Conservation (phyloP, 2,797 vertebrate species). For the Centropyge bicolor region DNA sequence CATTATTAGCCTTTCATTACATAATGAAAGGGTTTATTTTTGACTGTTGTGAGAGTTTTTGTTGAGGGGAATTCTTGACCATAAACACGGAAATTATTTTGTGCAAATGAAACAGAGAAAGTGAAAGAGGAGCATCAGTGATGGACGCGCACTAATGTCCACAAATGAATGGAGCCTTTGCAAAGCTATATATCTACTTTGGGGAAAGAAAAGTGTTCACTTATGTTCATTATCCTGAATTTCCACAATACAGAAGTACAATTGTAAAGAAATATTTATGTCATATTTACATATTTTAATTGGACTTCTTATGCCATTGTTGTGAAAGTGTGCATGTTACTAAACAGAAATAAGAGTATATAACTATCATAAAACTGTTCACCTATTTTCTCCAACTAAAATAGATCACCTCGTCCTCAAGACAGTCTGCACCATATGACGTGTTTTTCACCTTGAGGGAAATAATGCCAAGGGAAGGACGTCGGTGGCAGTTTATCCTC, state of each 20-base stretch:
- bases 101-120: slow-evolving; percentile 37
- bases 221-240: slow-evolving; percentile 5
- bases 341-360: background rate
- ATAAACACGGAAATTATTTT: slow-evolving; percentile 34
- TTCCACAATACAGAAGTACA: background rate
- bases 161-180: slow-evolving; percentile 37
- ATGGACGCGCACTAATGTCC: slow-evolving; percentile 23
- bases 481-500: background rate
- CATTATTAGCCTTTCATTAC: slow-evolving; percentile 56
- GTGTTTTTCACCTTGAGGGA: background rate
- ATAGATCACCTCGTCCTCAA: background rate
- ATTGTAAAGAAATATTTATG: background rate
- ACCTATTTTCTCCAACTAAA: background rate
- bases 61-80: slow-evolving; percentile 15
- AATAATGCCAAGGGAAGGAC: background rate
- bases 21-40: slow-evolving; percentile 54
- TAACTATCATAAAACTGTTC: background rate
- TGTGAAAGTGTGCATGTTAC: background rate
- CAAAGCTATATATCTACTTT: slow-evolving; percentile 1
- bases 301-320: background rate
- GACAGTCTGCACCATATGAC: background rate
- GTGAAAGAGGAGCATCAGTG: slow-evolving; percentile 18
- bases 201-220: background rate
- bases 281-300: background rate
- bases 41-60: slow-evolving; percentile 11